These are phyloP conservation scores for Sinocyclocheilus anshuiensis DNA, from an alignment of 2,113 vertebrate genomes.

Conservation along the genomic window DNA sequence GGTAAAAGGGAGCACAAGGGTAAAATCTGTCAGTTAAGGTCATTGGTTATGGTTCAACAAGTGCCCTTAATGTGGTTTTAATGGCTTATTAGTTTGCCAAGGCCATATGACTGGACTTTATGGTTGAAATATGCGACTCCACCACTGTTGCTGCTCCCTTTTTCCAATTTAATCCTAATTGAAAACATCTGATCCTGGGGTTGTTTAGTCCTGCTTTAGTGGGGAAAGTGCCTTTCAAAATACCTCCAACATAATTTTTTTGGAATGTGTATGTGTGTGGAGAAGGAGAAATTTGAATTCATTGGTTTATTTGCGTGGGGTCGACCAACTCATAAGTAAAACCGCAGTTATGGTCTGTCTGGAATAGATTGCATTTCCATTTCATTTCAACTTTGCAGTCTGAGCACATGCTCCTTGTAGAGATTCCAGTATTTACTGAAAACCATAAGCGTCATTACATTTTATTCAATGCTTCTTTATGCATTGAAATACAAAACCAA, in stretches of 20 bases:
- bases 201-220: slow-evolving; percentile 21
- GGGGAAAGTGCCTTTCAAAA: slow-evolving; percentile 23
- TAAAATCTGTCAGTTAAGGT: slow-evolving; percentile 41
- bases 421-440: background rate
- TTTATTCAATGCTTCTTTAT: background rate
- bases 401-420: background rate
- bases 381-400: background rate
- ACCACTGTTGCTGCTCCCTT: slow-evolving; percentile 11
- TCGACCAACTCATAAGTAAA: slow-evolving; percentile 21
- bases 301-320: slow-evolving; percentile 43
- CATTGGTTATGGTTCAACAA: slow-evolving; percentile 32
- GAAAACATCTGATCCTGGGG: slow-evolving; percentile 45
- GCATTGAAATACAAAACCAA: background rate
- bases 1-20: slow-evolving; percentile 1
- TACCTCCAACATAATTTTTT: slow-evolving; percentile 8
- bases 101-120: slow-evolving; percentile 32
- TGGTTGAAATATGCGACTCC: slow-evolving; percentile 26
- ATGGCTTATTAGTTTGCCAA: slow-evolving; percentile 1
- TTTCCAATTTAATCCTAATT: slow-evolving; percentile 38
- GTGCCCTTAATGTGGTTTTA: slow-evolving; percentile 31
- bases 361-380: slow-evolving; percentile 39
- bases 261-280: slow-evolving; percentile 35
- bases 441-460: background rate
- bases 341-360: slow-evolving; percentile 31
- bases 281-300: background rate